Conservation (phyloP, 2,797 vertebrate species). For the Miichthys miiuy region DNA sequence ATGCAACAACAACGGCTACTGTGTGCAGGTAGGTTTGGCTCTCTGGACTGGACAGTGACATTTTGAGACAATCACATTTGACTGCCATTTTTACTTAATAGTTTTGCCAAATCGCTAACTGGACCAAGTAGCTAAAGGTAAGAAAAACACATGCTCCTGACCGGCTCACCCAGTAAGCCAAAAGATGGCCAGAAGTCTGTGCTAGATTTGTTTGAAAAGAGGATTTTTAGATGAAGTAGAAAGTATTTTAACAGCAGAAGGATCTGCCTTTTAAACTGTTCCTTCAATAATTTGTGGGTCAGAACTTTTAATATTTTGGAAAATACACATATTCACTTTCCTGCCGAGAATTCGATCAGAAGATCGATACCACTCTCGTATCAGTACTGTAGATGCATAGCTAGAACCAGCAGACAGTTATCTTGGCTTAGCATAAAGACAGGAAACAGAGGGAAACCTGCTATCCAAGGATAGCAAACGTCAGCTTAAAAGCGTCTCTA, state of each 20-base stretch:
- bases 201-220: background rate
- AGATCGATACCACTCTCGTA: no score
- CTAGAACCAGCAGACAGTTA: background rate
- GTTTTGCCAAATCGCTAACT: background rate
- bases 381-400: background rate
- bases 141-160: background rate
- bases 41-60: background rate
- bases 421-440: background rate
- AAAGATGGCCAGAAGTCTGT: background rate
- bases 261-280: no score
- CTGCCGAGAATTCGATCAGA: no score
- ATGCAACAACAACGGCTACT: slow-evolving; percentile 21
- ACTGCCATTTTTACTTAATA: background rate
- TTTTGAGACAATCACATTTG: background rate
- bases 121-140: background rate
- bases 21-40: background rate
- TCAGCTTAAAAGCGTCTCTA: background rate
- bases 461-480: background rate
- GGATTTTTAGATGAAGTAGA: no score
- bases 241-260: no score
- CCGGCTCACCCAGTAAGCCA: background rate
- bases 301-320: no score
- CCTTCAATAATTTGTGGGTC: no score
- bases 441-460: background rate
- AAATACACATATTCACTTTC: no score